Evolutionary conservation across 2,113 vertebrate genomes (phyloP).

Genomic region (Hippocampus zosterae): DNA sequence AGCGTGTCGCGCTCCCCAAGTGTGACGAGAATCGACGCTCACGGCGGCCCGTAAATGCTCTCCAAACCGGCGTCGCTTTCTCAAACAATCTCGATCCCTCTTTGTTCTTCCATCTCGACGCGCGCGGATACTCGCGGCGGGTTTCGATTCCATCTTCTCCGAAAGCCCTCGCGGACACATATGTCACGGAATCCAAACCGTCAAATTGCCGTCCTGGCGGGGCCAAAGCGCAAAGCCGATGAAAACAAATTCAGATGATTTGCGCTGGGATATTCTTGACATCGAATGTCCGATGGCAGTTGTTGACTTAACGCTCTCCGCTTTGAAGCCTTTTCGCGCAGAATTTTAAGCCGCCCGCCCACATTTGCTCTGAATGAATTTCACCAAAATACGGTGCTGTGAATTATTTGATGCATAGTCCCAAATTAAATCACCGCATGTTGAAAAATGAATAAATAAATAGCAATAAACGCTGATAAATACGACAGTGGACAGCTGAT

Average conservation of each 20-base stretch:
- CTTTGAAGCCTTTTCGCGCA: not conserved
- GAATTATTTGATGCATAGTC: too few relatives aligned
- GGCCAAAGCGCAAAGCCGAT: constrained; percentile 24
- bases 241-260: constrained; percentile 15
- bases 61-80: constrained; percentile 29
- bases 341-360: not conserved
- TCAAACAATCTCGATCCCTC: constrained; percentile 45
- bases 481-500: too few relatives aligned
- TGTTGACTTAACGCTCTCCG: not conserved
- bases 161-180: constrained; percentile 19
- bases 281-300: not conserved
- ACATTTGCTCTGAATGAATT: not conserved
- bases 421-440: too few relatives aligned
- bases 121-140: too few relatives aligned
- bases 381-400: too few relatives aligned
- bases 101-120: not conserved
- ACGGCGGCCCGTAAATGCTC: constrained; percentile 16
- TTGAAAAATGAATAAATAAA: too few relatives aligned
- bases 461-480: too few relatives aligned
- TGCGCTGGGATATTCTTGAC: constrained; percentile 3
- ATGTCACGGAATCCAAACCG: constrained; percentile 1
- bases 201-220: constrained; percentile 15
- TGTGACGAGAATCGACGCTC: not conserved
- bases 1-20: constrained; percentile 1
- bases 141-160: constrained; percentile 22